Evolutionary conservation across 2,797 vertebrate genomes (phyloP).

Genomic region (Zenarchopterus dispar): DNA sequence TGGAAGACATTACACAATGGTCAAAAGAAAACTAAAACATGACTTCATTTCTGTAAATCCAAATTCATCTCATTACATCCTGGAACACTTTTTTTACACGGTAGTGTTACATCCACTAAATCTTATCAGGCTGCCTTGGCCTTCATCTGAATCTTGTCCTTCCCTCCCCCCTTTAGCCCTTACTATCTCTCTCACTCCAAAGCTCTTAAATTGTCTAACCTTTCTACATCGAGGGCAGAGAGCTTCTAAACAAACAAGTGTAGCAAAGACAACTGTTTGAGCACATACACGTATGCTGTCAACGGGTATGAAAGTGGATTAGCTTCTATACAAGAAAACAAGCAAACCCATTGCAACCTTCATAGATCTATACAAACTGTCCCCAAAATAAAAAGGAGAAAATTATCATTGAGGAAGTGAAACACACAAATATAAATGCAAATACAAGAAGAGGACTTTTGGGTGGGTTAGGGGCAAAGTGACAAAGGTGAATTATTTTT

Average conservation of each 20-base stretch:
- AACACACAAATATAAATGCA: conserved; percentile 10
- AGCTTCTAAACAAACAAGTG: conserved; percentile 53
- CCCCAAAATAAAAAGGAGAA: conserved; percentile 20
- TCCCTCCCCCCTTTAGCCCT: conserved; percentile 38
- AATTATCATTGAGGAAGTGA: conserved; percentile 13
- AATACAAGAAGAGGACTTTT: conserved; percentile 30
- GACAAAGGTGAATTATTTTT: conserved; percentile 83
- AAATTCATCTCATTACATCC: conserved; percentile 21
- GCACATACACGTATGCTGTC: conserved; percentile 1
- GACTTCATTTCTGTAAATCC: conserved; percentile 11
- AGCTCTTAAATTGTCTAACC: conserved; percentile 63
- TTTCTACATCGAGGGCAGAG: conserved; percentile 47
- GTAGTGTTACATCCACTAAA: conserved; percentile 22
- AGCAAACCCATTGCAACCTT: conserved; percentile 28
- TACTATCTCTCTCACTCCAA: conserved; percentile 47
- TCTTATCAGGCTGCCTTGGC: conserved; percentile 61
- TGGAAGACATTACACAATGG: conserved; percentile 1
- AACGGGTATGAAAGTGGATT: conserved; percentile 51
- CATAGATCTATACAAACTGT: conserved; percentile 5
- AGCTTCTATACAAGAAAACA: conserved; percentile 44
- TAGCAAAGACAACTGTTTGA: conserved; percentile 41
- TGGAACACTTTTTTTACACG: conserved; percentile 22
- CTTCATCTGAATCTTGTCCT: conserved; percentile 58
- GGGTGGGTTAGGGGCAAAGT: conserved; percentile 70
- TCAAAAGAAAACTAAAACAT: conserved; percentile 8